A percentile compares a stretch with the other conserved stretches of the same genome.
Evolutionary conservation across 2,113 vertebrate species (phyloP).

Genomic region (Morone chrysops): DNA sequence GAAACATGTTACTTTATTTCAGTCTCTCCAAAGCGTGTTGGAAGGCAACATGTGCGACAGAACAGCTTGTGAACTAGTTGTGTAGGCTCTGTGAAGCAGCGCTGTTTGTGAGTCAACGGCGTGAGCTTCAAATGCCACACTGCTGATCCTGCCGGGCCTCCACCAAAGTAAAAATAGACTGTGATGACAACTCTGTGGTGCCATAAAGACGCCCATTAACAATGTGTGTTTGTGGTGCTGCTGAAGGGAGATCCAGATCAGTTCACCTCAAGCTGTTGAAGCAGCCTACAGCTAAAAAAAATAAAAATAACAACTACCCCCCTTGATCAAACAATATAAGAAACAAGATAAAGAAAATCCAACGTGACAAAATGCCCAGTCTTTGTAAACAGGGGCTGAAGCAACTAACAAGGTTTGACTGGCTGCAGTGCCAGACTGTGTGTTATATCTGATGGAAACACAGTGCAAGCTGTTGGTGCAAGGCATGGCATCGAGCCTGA

Average conservation of each 20-base stretch:
- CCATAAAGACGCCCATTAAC: constrained; percentile 74
- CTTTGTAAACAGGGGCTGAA: constrained; percentile 60
- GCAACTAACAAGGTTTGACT: constrained; percentile 60
- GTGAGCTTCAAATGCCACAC: constrained; percentile 76
- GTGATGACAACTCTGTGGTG: constrained; percentile 73
- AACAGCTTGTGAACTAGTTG: constrained; percentile 82
- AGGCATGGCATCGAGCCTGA: constrained; percentile 50
- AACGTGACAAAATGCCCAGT: constrained; percentile 61
- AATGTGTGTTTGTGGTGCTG: constrained; percentile 68
- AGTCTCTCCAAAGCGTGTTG: constrained; percentile 67
- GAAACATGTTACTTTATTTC: constrained; percentile 70
- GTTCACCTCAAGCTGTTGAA: constrained; percentile 69
- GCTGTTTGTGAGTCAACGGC: constrained; percentile 77
- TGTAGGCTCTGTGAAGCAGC: constrained; percentile 76
- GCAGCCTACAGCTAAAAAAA: constrained; percentile 44
- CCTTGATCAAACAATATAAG: constrained; percentile 53
- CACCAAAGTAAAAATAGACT: constrained; percentile 79
- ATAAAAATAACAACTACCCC: constrained; percentile 4
- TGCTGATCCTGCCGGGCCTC: constrained; percentile 74
- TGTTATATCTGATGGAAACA: constrained; percentile 60
- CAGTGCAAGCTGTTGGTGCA: constrained; percentile 57
- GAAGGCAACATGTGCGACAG: constrained; percentile 73
- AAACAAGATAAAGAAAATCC: constrained; percentile 48
- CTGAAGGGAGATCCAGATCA: constrained; percentile 44
- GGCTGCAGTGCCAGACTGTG: constrained; percentile 56